phyloP scores from a whole-genome alignment of 2,113 vertebrate species.

The Toxostoma redivivum region DNA sequence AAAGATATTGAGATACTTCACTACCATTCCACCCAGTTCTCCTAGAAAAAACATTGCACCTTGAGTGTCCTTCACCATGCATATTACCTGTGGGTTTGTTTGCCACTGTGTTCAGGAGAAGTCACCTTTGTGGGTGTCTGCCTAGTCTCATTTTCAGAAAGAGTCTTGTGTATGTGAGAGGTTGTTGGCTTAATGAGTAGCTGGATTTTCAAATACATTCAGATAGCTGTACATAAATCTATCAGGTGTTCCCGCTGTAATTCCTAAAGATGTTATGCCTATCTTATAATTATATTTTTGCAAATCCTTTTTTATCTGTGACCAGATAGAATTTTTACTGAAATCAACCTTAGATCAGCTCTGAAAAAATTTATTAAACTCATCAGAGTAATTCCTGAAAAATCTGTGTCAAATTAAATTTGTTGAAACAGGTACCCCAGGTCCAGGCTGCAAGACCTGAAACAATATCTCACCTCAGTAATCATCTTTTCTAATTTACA shows the following conservation, averaged over 20 bases:
- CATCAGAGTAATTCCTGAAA: neutral
- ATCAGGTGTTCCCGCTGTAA: neutral
- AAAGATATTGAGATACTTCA: neutral
- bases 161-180: neutral
- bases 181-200: neutral
- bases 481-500: neutral
- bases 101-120: neutral
- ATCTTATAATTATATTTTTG: neutral
- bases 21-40: neutral
- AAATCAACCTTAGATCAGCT: neutral
- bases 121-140: rapidly evolving
- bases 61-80: neutral
- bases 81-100: neutral
- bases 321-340: neutral
- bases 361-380: neutral
- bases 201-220: neutral
- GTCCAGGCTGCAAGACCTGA: neutral
- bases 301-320: neutral
- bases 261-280: neutral
- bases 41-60: neutral
- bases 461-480: neutral
- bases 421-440: neutral
- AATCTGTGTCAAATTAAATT: neutral
- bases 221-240: neutral
- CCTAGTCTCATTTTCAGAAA: neutral